Conservation (phyloP, 2,797 vertebrate species). For the Taeniopygia guttata region DNA sequence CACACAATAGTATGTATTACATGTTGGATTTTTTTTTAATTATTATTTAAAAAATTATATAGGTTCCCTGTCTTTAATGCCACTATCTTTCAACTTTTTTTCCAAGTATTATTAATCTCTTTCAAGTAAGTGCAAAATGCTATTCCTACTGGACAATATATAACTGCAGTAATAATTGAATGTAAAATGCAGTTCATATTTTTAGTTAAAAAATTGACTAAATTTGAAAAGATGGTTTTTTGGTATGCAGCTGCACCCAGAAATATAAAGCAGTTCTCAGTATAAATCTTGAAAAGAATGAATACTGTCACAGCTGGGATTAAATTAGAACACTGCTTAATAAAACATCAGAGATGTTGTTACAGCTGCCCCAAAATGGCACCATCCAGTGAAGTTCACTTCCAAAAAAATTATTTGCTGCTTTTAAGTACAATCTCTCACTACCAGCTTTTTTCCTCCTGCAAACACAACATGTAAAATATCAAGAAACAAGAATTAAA, state of each 20-base stretch:
- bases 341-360: not conserved
- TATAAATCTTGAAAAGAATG: not conserved
- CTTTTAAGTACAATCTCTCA: not conserved
- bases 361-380: not conserved
- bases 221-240: not conserved
- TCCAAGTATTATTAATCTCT: not conserved
- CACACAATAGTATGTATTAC: not conserved
- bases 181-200: not conserved
- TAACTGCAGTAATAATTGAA: not conserved
- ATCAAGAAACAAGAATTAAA: not conserved
- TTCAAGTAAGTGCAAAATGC: not conserved
- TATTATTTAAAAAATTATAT: not conserved
- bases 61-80: not conserved
- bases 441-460: not conserved
- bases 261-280: not conserved
- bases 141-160: not conserved
- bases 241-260: not conserved
- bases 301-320: not conserved
- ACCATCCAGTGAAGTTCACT: not conserved
- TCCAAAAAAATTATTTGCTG: not conserved
- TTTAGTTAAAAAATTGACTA: not conserved
- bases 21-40: fast-evolving
- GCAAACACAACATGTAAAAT: not conserved
- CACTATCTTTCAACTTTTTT: not conserved
- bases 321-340: constrained; percentile 3